phyloP scores from a whole-genome alignment of 2,888 invertebrate genomes.

The Odontomyia ornata region DNA sequence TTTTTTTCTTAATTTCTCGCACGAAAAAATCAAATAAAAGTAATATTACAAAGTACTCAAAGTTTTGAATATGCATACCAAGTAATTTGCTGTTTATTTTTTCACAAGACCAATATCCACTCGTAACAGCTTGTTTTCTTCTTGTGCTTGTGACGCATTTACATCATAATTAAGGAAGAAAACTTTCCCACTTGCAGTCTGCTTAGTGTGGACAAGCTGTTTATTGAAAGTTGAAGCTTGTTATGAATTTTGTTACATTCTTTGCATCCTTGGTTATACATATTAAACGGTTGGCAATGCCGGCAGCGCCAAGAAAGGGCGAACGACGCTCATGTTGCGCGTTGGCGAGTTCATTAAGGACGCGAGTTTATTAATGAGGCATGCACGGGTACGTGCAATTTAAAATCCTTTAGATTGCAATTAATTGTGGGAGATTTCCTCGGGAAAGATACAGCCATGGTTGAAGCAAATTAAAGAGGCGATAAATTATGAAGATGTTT shows the following conservation, averaged over 20 bases:
- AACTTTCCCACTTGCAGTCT: constrained; percentile 24
- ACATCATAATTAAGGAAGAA: constrained; percentile 7
- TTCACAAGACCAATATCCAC: not conserved
- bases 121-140: not conserved
- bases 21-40: no score
- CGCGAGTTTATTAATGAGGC: not conserved
- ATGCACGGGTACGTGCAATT: no score
- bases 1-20: no score
- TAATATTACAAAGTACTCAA: no score
- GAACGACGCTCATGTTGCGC: not conserved
- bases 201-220: constrained; percentile 22
- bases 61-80: not conserved
- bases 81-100: constrained; percentile 5
- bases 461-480: no score
- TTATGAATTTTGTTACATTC: no score
- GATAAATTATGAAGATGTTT: no score
- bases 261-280: no score
- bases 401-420: no score
- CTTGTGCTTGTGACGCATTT: not conserved
- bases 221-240: constrained; percentile 17
- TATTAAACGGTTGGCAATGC: no score
- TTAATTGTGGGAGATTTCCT: not conserved
- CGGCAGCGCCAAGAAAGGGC: not conserved
- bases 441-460: not conserved
- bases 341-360: not conserved